Evolutionary conservation across 2,113 vertebrate genomes (phyloP), one percentile per base, ranked within the genome.

Genomic region (Chaetorhynchus papuensis): DNA sequence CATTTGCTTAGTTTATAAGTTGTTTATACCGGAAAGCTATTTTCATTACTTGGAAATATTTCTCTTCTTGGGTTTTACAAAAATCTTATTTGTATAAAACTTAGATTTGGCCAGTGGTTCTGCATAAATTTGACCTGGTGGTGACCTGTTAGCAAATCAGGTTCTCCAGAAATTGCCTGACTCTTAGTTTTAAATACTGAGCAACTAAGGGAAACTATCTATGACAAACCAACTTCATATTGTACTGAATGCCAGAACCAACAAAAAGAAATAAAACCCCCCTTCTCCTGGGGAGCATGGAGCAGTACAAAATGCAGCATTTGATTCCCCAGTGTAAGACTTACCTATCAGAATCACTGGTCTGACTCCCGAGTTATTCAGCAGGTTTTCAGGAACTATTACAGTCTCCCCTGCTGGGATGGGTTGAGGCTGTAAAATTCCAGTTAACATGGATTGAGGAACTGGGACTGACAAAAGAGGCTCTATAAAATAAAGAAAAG

Each of bases 271-370:
- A 77, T 20, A 52, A 81, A 80, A 5, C 0, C 1, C 2, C 1
- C 17, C 61, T 80, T 54, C 28, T 72, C 13, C 26, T 21, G 59
- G 15, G 16, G 31, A 70, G 15, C 1, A 1, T 6, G 10, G 26
- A 57, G 26, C 37, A 75, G 24, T 66, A 64, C 45, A 69, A 92
- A 91, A 90, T 1, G 3, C 39, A 89, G 61, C 39, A 65, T 70
- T 35, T 69, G 56, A 68, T 39, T 82, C 44, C 42, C n/a, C 70
- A 76, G 37, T 27, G 21, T 53, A 64, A 87, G 71, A 74, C 98
- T 97, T 97, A 99, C 99, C 99, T 90, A 99, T 99, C 89, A 99
- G 98, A 97, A 99, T 99, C 96, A 99, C 99, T 60, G 99, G 99
- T 89, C 99, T 99, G 90, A 99, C 97, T 96, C 99, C 99, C 0